Percentiles rank a stretch among this genome's conserved stretches.
These are phyloP conservation scores for Silurus glanis DNA, from an alignment of 2,113 vertebrate species.

Conservation along the genomic window DNA sequence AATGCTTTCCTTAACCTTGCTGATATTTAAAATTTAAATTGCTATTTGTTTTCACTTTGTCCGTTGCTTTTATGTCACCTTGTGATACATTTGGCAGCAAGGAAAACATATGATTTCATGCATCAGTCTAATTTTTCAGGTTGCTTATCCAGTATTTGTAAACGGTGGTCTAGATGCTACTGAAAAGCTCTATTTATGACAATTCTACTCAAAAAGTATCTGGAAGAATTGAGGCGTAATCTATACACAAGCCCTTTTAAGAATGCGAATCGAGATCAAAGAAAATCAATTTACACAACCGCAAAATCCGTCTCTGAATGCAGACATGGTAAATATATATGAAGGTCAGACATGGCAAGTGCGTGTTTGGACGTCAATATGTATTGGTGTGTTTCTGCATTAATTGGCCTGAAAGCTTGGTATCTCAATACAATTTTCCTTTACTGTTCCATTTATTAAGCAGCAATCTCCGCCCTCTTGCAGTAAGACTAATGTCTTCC, in stretches of 20 bases:
- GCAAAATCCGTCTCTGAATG: background rate
- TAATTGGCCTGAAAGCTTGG: slow-evolving; percentile 1
- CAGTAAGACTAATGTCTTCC: background rate
- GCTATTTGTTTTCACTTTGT: background rate
- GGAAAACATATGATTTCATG: background rate
- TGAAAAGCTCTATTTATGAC: background rate
- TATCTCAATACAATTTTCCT: background rate
- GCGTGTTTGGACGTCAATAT: background rate
- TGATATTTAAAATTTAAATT: background rate
- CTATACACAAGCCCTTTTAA: background rate
- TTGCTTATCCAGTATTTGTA: background rate
- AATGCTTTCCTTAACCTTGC: background rate
- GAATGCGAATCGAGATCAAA: background rate
- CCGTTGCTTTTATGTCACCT: background rate
- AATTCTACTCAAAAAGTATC: background rate
- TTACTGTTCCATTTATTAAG: background rate
- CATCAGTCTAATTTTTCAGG: background rate
- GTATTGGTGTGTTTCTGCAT: background rate
- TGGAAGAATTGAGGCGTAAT: background rate
- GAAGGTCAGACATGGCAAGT: background rate
- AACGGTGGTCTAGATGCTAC: background rate
- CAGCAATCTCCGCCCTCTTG: background rate
- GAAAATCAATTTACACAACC: background rate
- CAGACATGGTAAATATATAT: background rate
- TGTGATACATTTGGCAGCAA: background rate